A percentile compares a stretch with the other conserved stretches of the same genome.
These are phyloP conservation scores for Saturnia japonica DNA, from an alignment of 2,888 invertebrate genomes.

Conservation along the genomic window DNA sequence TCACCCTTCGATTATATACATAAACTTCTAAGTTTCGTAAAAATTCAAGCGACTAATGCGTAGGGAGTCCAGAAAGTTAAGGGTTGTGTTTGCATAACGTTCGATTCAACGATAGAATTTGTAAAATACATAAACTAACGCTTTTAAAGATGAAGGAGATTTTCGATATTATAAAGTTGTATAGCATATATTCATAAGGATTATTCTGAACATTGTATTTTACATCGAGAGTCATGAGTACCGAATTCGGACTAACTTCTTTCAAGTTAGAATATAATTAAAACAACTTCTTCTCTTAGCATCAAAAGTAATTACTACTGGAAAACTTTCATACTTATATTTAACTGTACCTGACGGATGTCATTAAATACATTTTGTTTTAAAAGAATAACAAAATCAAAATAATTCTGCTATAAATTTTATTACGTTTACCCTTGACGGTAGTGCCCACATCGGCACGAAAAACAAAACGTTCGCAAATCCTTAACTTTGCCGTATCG, in stretches of 20 bases:
- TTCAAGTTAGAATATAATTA: too few species aligned
- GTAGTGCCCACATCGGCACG: too few species aligned
- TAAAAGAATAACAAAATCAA: too few species aligned
- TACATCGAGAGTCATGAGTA: not conserved
- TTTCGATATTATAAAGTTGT: not conserved
- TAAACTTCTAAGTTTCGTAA: slow-evolving; percentile 66
- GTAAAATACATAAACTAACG: not conserved
- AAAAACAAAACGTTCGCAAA: too few species aligned
- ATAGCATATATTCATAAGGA: not conserved
- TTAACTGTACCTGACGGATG: too few species aligned
- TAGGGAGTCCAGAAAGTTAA: slow-evolving; percentile 70
- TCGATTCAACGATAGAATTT: not conserved
- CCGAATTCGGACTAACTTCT: not conserved
- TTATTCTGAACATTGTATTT: not conserved
- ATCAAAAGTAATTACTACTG: too few species aligned
- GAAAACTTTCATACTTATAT: too few species aligned
- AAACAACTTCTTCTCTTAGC: too few species aligned
- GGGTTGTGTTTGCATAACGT: slow-evolving; percentile 75
- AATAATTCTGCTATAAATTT: too few species aligned
- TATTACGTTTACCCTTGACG: too few species aligned
- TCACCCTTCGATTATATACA: slow-evolving; percentile 74
- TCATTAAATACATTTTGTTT: too few species aligned
- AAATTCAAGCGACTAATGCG: slow-evolving; percentile 75
- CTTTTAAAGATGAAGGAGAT: not conserved
- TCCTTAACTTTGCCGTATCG: too few species aligned